Base-by-base conservation (phyloP, 2,888 invertebrate species). In the Hyalella azteca region DNA sequence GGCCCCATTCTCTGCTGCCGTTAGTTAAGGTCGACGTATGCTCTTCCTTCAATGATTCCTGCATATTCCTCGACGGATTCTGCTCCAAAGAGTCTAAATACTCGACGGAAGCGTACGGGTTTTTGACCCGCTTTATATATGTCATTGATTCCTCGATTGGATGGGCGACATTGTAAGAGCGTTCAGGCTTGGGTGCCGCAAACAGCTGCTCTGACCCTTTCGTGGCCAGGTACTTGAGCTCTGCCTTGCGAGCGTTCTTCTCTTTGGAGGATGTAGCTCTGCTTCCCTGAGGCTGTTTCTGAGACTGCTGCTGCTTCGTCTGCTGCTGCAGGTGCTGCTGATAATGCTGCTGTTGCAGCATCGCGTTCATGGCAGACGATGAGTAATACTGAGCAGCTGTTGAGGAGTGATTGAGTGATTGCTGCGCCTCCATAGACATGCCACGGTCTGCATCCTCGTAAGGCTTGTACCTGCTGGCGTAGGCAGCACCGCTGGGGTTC, bases 141-240 rank as follows among this genome's bases (percentile, higher is more conserved):
- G 75, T 75, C 75, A 75, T 75, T 29, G 75, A 75, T 29, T 75
- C 45, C 40, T 75, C 75, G 26, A 75, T 41, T 22, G 26, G 41
- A 36, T 75, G 40, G n/a, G 75, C 45, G 45, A 75, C 75, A 45
- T 45, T 75, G 26, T 26, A 75, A 29, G 75, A 75, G 15, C 41
- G 75, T 45, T 75, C 75, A 5, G 75, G 75, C 22, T 75, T 75
- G 29, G 75, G 75, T 5, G 75, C 75, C 40, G 75, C 40, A 11
- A 75, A 45, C n/a, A 75, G 29, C 40, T 75, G 66, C 36, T 66
- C 66, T 5, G 66, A 66, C 9, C 66, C 66, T 66, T 66, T 66
- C 0, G 66, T 36, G 36, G 66, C 36, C 2, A 66, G 36, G 36
- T 66, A 29, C n/a, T 66, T 66, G 29, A 66, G 9, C 11, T 66